Evolutionary conservation across 2,888 invertebrate genomes (phyloP), one percentile per base, ranked within the genome.

Genomic region (Tromatobia lineatoria): DNA sequence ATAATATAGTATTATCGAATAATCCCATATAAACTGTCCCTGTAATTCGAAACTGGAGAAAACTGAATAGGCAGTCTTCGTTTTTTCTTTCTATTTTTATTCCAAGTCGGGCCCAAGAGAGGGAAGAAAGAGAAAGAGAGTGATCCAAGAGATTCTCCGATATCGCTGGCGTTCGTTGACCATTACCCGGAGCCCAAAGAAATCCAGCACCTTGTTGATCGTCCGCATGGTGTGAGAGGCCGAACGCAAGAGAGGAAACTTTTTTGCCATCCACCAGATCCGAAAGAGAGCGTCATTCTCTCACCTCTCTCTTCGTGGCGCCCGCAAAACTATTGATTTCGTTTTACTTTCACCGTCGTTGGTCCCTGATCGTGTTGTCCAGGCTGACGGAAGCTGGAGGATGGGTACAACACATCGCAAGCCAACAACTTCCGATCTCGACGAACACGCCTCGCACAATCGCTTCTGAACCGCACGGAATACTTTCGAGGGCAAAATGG

Each of bases 271-370:
- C 73, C 59, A 20, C 52, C 42, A 42, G 54, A 54, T 42, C 42
- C 23, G 54, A 67, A 67, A 25, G 54, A 23, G 71, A 29, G n/a
- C 59, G 8, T 57, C 70, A 59, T 67, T 73, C 61, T 80, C 71
- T 80, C 67, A n/a, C 23, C 76, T 59, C 57, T 45, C 23, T 18
- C 74, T 69, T 38, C 70, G 79, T 70, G 70, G 61, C 61, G 64
- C 54, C 45, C 54, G 52, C 61, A 64, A 69, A 77, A 69, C 76
- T 77, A 77, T 83, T 77, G 76, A 80, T 83, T 83, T 83, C 80
- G 73, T 80, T 77, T 73, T 47, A 83, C 83, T 83, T 83, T 83
- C 83, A 80, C 83, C 83, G 80, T 73, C 54, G 57, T 67, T 59
- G 71, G 71, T 29, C 70, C 47, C 20, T 67, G 45, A 47, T 73